Conservation (phyloP, 2,113 vertebrate species). For the Eclectus roratus region DNA sequence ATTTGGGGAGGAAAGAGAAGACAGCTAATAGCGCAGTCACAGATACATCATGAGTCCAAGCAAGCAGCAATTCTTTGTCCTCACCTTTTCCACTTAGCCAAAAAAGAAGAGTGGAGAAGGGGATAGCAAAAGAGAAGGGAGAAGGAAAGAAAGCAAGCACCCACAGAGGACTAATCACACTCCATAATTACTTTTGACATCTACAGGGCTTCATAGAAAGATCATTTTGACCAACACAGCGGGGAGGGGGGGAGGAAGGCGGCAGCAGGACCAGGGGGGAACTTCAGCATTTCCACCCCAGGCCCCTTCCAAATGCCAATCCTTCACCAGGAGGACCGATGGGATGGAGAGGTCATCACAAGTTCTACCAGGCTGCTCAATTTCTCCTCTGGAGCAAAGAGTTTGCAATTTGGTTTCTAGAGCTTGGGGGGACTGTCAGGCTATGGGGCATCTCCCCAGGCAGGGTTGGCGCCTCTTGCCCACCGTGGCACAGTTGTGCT, state of each 20-base stretch:
- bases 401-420: constrained; percentile 37
- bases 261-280: background rate
- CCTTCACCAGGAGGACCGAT: constrained; percentile 37
- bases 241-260: constrained; percentile 56
- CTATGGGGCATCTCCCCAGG: background rate
- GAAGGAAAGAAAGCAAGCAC: constrained; percentile 73
- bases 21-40: constrained; percentile 81
- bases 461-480: background rate
- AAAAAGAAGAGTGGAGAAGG: constrained; percentile 71
- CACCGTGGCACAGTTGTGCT: background rate
- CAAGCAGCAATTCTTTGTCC: constrained; percentile 75
- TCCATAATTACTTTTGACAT: constrained; percentile 84
- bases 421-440: constrained; percentile 3
- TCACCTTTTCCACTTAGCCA: constrained; percentile 77
- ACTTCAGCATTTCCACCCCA: background rate
- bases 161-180: constrained; percentile 84
- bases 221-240: constrained; percentile 72
- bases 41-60: constrained; percentile 80
- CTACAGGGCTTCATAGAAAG: constrained; percentile 74
- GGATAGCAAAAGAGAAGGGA: constrained; percentile 64
- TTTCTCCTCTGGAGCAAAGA: constrained; percentile 43
- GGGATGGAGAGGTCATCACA: constrained; percentile 12
- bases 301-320: constrained; percentile 63
- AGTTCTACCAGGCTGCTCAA: constrained; percentile 30
- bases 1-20: constrained; percentile 73